These are phyloP conservation scores for Hydraecia micacea DNA, from an alignment of 2,888 invertebrate genomes.

Conservation along the genomic window DNA sequence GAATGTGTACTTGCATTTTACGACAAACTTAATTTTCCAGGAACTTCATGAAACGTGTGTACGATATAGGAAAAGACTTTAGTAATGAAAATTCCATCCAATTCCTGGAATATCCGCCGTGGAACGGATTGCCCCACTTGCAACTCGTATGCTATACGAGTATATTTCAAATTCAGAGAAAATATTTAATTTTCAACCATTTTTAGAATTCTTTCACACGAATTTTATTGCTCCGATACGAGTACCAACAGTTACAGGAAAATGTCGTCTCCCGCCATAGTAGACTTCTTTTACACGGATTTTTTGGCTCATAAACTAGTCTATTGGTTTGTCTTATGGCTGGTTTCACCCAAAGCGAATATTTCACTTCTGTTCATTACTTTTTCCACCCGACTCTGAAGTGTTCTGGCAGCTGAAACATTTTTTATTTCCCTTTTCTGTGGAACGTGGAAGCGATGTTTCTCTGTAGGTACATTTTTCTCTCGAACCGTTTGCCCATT, in stretches of 20 bases:
- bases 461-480: conserved; percentile 44
- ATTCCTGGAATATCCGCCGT: neutral
- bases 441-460: conserved; percentile 53
- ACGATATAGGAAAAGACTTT: neutral
- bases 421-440: conserved; percentile 36
- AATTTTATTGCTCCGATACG: neutral
- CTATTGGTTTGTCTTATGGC: neutral
- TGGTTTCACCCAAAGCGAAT: neutral
- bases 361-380: neutral
- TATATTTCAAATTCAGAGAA: neutral
- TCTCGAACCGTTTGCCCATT: conserved; percentile 44
- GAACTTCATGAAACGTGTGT: neutral
- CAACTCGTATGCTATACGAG: neutral
- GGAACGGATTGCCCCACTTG: neutral
- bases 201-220: neutral
- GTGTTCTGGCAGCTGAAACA: conserved; percentile 40
- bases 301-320: neutral
- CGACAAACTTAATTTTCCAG: neutral
- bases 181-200: neutral
- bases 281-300: neutral
- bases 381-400: conserved; percentile 1
- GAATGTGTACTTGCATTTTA: neutral
- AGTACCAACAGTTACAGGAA: neutral
- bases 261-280: neutral
- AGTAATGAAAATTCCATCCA: neutral